These are phyloP conservation scores for Pandion haliaetus DNA, from an alignment of 2,113 vertebrate species.

Conservation along the genomic window DNA sequence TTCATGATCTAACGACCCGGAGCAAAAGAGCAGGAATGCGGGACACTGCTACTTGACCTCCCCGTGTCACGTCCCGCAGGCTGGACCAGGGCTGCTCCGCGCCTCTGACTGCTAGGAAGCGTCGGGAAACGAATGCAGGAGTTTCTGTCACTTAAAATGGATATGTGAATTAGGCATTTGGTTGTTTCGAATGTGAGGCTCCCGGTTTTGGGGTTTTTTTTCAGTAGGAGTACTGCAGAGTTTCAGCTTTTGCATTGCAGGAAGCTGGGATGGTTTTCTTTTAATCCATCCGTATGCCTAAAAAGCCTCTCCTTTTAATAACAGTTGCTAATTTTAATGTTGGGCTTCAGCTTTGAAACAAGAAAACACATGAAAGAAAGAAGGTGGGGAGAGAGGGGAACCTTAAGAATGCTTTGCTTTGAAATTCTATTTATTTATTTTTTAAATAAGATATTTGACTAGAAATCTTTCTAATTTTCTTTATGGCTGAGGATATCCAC, in stretches of 20 bases:
- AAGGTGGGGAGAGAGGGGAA: slow-evolving; percentile 42
- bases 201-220: background rate
- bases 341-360: slow-evolving; percentile 26
- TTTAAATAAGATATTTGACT: slow-evolving; percentile 22
- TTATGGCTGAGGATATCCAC: background rate
- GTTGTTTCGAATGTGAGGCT: background rate
- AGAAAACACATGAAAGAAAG: slow-evolving; percentile 60
- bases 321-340: slow-evolving; percentile 58
- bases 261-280: slow-evolving; percentile 31
- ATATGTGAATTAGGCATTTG: background rate
- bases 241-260: background rate
- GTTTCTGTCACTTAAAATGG: background rate
- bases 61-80: slow-evolving; percentile 18
- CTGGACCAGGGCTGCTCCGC: background rate
- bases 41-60: slow-evolving; percentile 61
- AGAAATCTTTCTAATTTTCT: slow-evolving; percentile 41
- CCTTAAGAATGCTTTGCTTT: slow-evolving; percentile 40
- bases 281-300: background rate
- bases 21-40: slow-evolving; percentile 32
- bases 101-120: background rate
- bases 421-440: slow-evolving; percentile 45
- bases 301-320: slow-evolving; percentile 44
- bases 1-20: slow-evolving; percentile 51
- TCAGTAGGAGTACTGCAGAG: background rate
- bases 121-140: background rate